These are phyloP conservation scores for Actinia equina DNA, from an alignment of 64 coral and sea anemone genomes.

Conservation along the genomic window DNA sequence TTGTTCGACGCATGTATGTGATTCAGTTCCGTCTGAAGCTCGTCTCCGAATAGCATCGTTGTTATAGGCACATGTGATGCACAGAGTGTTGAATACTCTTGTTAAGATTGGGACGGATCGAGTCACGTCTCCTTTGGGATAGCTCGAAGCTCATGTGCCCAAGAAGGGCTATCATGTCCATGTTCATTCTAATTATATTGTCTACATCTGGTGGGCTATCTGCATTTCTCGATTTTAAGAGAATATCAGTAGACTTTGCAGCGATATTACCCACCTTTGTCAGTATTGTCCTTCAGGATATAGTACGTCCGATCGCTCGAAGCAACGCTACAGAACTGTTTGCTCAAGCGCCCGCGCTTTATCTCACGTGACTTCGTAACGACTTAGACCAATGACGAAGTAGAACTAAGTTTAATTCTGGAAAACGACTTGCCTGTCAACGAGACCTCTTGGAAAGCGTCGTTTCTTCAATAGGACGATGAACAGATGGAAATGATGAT, in stretches of 20 bases:
- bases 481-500: too few relatives aligned
- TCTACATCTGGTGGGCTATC: neutral
- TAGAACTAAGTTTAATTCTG: too few relatives aligned
- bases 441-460: too few relatives aligned
- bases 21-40: neutral
- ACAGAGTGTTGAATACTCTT: neutral
- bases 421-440: too few relatives aligned
- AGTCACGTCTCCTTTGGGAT: neutral
- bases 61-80: neutral
- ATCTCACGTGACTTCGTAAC: too few relatives aligned
- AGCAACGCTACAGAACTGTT: too few relatives aligned
- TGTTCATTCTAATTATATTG: neutral
- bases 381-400: too few relatives aligned
- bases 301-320: too few relatives aligned
- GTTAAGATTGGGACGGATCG: neutral
- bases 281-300: too few relatives aligned
- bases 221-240: neutral
- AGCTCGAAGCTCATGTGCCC: neutral
- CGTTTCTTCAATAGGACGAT: too few relatives aligned
- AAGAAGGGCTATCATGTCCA: neutral
- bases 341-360: too few relatives aligned
- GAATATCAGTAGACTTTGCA: neutral
- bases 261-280: neutral
- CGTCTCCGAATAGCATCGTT: too few relatives aligned
- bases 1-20: neutral